phyloP scores from a whole-genome alignment of 1,140 invertebrate genomes.

The Atta colombica region DNA sequence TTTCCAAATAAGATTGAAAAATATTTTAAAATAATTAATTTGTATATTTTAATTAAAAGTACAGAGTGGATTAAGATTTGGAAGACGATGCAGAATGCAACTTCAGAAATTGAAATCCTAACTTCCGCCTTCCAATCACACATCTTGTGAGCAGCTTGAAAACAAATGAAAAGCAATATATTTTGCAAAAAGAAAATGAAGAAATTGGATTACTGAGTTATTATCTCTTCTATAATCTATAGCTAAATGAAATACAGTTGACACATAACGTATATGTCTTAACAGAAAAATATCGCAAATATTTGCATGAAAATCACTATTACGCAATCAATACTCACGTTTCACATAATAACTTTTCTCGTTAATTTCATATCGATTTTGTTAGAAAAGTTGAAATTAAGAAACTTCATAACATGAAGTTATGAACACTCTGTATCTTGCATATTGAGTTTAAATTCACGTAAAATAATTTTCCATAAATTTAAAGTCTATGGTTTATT shows the following conservation, averaged over 20 bases:
- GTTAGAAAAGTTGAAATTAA: background rate
- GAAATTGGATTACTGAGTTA: background rate
- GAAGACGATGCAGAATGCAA: background rate
- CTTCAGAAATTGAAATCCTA: background rate
- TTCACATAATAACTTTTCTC: background rate
- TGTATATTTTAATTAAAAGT: too few species aligned
- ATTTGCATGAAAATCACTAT: background rate
- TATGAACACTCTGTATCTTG: background rate
- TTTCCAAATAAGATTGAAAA: background rate
- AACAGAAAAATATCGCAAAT: background rate
- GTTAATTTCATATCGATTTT: slow-evolving; percentile 10
- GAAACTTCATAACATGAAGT: slow-evolving; percentile 7
- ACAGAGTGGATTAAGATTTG: background rate
- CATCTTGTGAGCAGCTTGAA: background rate
- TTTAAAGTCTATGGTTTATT: slow-evolving; percentile 18
- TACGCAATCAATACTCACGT: background rate
- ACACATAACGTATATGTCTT: too few species aligned
- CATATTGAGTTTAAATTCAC: background rate
- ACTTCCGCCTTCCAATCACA: background rate
- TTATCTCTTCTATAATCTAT: background rate
- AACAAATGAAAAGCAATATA: background rate
- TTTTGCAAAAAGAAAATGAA: background rate
- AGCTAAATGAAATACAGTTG: background rate
- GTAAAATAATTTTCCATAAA: slow-evolving; percentile 6
- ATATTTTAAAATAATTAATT: background rate